A percentile compares a stretch with the other conserved stretches of the same genome.
These are phyloP conservation scores for Anagrus nilaparvatae DNA, from an alignment of 1,140 invertebrate genomes.

Conservation along the genomic window DNA sequence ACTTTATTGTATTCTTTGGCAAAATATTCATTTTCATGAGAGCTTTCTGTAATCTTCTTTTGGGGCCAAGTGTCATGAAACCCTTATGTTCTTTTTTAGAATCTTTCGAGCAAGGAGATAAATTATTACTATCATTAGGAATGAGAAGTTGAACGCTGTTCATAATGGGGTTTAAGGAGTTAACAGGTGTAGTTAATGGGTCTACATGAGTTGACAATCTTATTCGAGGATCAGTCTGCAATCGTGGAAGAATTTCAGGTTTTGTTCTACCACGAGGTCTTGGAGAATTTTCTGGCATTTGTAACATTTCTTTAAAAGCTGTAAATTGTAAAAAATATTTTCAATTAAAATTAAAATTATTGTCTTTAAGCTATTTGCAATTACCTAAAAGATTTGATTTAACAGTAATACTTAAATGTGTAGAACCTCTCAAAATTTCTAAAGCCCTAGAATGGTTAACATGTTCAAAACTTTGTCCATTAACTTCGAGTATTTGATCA, in stretches of 20 bases:
- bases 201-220: slow-evolving; percentile 51
- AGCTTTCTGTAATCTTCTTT: slow-evolving; percentile 74
- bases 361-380: too few relatives aligned
- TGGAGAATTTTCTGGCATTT: slow-evolving; percentile 73
- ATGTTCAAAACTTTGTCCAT: slow-evolving; percentile 91
- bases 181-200: slow-evolving; percentile 33
- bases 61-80: slow-evolving; percentile 81
- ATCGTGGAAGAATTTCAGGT: slow-evolving; percentile 48
- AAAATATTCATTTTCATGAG: slow-evolving; percentile 86
- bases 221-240: slow-evolving; percentile 56
- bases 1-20: slow-evolving; percentile 74
- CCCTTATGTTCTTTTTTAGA: slow-evolving; percentile 66
- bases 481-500: slow-evolving; percentile 96
- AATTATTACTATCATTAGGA: slow-evolving; percentile 28
- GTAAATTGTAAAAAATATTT: slow-evolving; percentile 24
- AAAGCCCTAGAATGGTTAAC: slow-evolving; percentile 81
- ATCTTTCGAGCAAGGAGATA: slow-evolving; percentile 42
- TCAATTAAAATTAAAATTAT: slow-evolving; percentile 13
- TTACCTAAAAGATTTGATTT: slow-evolving; percentile 87
- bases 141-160: slow-evolving; percentile 33
- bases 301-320: slow-evolving; percentile 75
- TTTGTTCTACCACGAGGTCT: slow-evolving; percentile 52
- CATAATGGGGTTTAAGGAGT: slow-evolving; percentile 33
- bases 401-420: slow-evolving; percentile 91
- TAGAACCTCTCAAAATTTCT: slow-evolving; percentile 86